phyloP scores from a whole-genome alignment of 2,113 vertebrate genomes.

The Ictalurus punctatus region DNA sequence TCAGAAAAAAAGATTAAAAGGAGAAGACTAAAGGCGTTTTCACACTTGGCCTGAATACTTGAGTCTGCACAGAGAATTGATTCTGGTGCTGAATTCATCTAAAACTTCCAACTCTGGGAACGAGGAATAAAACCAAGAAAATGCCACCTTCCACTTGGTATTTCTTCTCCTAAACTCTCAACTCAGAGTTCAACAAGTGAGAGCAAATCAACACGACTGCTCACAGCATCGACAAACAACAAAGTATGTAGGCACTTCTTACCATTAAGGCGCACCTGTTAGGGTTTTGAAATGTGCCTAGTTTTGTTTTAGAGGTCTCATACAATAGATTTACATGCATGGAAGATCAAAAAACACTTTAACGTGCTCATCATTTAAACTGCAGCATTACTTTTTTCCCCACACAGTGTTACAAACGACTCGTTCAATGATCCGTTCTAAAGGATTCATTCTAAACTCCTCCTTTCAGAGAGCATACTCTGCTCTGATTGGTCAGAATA shows the following conservation, averaged over 20 bases:
- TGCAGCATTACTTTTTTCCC: too few relatives aligned
- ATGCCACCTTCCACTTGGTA: neutral
- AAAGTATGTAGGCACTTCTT: neutral
- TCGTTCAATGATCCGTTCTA: too few relatives aligned
- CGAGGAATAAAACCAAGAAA: too few relatives aligned
- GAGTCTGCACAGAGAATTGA: neutral
- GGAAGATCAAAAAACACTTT: too few relatives aligned
- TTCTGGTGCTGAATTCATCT: neutral
- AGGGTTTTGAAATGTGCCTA: too few relatives aligned
- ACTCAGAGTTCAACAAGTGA: neutral
- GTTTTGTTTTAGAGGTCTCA: too few relatives aligned
- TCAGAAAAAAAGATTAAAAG: neutral
- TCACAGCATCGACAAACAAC: neutral
- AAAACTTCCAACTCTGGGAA: neutral
- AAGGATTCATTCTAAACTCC: too few relatives aligned
- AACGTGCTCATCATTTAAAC: too few relatives aligned
- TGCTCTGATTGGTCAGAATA: too few relatives aligned
- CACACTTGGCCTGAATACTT: neutral
- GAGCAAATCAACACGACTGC: neutral
- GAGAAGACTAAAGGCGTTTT: neutral
- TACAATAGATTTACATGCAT: too few relatives aligned
- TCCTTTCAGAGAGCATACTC: too few relatives aligned
- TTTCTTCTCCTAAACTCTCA: neutral
- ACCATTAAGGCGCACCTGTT: neutral
- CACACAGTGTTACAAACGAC: too few relatives aligned